Conservation (phyloP, 92 coral and sea anemone species). For the Micromussa lordhowensis region DNA sequence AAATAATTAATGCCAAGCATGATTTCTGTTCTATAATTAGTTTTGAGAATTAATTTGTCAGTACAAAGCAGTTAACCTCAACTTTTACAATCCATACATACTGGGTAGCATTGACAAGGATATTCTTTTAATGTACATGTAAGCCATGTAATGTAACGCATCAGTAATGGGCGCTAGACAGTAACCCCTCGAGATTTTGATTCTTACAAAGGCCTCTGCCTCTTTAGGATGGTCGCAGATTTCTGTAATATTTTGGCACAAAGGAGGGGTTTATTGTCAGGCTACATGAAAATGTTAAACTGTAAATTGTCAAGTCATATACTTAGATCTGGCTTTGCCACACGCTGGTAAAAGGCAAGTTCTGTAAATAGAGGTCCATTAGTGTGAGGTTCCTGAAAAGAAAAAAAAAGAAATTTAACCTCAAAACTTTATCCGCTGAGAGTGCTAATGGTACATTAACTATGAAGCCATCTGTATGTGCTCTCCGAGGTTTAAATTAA, state of each 20-base stretch:
- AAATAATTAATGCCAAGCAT: too few relatives aligned
- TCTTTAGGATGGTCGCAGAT: background rate
- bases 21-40: too few relatives aligned
- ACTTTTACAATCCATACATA: too few relatives aligned
- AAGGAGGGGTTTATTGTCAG: background rate
- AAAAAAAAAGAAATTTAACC: background rate
- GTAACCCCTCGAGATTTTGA: too few relatives aligned
- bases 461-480: too few relatives aligned
- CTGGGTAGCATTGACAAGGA: too few relatives aligned
- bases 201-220: background rate
- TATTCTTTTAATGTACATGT: too few relatives aligned
- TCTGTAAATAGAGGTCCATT: conserved; percentile 98
- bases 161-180: too few relatives aligned
- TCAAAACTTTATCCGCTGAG: background rate
- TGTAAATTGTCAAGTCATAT: background rate
- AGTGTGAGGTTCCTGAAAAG: conserved; percentile 87
- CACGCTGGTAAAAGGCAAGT: conserved; percentile 95
- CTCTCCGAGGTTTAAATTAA: too few relatives aligned
- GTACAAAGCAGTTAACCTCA: too few relatives aligned
- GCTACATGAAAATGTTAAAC: background rate
- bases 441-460: background rate
- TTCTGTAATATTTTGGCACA: background rate
- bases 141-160: too few relatives aligned
- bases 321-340: conserved; percentile 87
- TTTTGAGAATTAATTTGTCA: too few relatives aligned